Evolutionary conservation across 1,140 invertebrate species (phyloP).

Genomic region (Rhopalosiphum maidis): DNA sequence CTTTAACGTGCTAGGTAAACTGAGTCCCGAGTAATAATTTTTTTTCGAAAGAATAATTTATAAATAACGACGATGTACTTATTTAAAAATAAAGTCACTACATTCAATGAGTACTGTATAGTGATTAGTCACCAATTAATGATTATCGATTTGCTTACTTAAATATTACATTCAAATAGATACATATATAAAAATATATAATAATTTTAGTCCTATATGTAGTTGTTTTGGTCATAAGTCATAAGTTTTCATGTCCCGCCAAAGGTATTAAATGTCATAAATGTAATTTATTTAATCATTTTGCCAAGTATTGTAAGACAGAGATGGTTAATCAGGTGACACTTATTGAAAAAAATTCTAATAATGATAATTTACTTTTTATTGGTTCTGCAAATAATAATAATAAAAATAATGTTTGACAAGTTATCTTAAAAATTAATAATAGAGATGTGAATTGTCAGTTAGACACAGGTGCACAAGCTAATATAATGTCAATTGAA

Average conservation of each 20-base stretch:
- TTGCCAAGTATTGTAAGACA: neutral
- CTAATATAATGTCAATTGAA: neutral
- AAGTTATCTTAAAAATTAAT: neutral
- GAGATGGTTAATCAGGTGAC: neutral
- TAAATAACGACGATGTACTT: too few species aligned
- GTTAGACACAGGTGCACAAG: neutral
- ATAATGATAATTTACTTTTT: constrained; percentile 28
- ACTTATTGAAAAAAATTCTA: neutral
- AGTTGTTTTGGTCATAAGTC: constrained; percentile 14
- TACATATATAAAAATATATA: too few species aligned
- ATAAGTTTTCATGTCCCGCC: neutral
- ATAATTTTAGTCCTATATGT: neutral
- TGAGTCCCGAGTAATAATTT: too few species aligned
- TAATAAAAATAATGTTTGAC: neutral
- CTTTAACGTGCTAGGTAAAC: too few species aligned
- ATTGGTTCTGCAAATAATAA: neutral
- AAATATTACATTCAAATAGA: too few species aligned
- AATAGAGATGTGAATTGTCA: neutral
- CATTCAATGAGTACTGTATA: too few species aligned
- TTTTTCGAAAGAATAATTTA: too few species aligned
- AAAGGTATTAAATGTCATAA: constrained; percentile 7
- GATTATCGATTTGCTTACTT: too few species aligned
- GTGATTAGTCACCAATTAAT: too few species aligned
- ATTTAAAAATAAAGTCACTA: too few species aligned
- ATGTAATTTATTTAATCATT: constrained; percentile 12